phyloP scores from a whole-genome alignment of 2,113 vertebrate species.

The Nothocercus nigrocapillus region DNA sequence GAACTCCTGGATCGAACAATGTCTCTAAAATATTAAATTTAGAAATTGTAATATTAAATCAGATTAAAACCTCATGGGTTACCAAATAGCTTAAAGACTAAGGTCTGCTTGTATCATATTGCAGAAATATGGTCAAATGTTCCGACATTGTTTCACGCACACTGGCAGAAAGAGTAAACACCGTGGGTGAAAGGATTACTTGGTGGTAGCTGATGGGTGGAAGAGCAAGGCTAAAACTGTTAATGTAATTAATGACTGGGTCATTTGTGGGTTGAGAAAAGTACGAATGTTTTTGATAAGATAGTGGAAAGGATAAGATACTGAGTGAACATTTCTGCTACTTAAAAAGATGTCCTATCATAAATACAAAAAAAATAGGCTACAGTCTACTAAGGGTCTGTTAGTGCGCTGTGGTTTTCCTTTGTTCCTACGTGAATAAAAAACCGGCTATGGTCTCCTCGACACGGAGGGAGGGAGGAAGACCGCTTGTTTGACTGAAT shows the following conservation, averaged over 20 bases:
- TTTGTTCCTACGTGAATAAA: background rate
- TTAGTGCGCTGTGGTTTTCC: background rate
- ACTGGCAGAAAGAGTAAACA: background rate
- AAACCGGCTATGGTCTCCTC: background rate
- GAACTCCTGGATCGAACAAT: background rate
- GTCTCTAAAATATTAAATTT: conserved; percentile 32
- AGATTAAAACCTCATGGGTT: conserved; percentile 20
- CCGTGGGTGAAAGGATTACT: conserved; percentile 48
- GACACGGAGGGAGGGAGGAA: background rate
- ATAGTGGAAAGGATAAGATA: background rate
- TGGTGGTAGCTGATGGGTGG: conserved; percentile 20
- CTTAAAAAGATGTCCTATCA: background rate
- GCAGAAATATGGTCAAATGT: conserved; percentile 36
- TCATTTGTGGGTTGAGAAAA: conserved; percentile 26
- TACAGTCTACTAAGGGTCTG: background rate
- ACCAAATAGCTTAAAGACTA: background rate
- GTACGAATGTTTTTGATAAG: background rate
- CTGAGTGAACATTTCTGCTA: background rate
- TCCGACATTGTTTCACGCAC: conserved; percentile 17
- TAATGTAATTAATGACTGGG: conserved; percentile 21
- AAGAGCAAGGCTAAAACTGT: conserved; percentile 40
- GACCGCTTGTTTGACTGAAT: background rate
- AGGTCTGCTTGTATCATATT: conserved; percentile 56
- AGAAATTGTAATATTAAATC: conserved; percentile 38
- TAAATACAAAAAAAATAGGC: background rate